Conservation (phyloP, 2,113 vertebrate species). For the Trochalopteron elliotii region DNA sequence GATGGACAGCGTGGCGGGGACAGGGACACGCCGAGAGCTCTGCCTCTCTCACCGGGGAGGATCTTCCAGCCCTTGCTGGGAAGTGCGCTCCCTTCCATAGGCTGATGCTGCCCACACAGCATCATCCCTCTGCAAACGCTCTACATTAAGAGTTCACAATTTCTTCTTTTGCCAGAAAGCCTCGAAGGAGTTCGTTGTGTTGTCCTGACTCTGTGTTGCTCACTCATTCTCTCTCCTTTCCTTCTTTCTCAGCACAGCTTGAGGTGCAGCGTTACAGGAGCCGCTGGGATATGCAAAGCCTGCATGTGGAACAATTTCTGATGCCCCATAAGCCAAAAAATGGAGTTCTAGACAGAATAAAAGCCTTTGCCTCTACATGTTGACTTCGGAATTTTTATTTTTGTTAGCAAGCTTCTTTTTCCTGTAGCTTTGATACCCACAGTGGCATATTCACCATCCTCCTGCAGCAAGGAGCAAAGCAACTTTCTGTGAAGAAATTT, state of each 20-base stretch:
- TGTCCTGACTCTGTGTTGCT: not conserved
- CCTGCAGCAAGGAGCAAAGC: not conserved
- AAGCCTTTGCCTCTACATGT: not conserved
- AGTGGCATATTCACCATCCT: not conserved
- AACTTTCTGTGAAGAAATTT: not conserved
- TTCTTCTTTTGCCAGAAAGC: not conserved
- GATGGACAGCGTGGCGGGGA: not conserved
- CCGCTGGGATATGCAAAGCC: not conserved
- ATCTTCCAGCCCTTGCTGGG: not conserved
- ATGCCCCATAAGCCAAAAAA: not conserved
- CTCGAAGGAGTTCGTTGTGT: not conserved
- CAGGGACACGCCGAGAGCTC: not conserved
- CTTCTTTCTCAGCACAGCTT: not conserved
- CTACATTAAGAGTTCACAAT: not conserved
- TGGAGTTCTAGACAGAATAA: not conserved
- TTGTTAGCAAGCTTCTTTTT: not conserved
- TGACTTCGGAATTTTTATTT: not conserved
- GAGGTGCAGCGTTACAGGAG: not conserved
- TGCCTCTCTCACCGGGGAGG: not conserved
- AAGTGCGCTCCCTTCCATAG: rapidly evolving
- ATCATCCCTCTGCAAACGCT: not conserved
- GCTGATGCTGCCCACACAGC: not conserved
- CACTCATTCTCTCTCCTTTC: not conserved
- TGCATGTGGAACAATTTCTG: not conserved
- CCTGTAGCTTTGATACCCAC: not conserved